Percentiles rank a stretch among this genome's conserved stretches.
Evolutionary conservation across 2,888 invertebrate species (phyloP).

Genomic region (Mylabris sibirica): DNA sequence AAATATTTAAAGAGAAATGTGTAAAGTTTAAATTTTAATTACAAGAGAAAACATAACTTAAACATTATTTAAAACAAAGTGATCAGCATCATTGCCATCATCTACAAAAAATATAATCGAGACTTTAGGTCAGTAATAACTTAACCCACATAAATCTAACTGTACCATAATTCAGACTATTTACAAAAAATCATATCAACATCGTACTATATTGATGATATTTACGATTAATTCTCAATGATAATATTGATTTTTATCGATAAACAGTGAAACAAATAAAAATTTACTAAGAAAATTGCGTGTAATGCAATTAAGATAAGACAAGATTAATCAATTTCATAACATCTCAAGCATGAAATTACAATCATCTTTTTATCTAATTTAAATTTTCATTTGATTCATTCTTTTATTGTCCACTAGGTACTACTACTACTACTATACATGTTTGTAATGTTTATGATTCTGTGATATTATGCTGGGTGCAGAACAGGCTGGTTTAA

Average conservation of each 20-base stretch:
- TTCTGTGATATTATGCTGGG: conserved; percentile 50
- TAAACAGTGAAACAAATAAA: no score
- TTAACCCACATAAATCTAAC: conserved; percentile 11
- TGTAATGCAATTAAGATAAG: no score
- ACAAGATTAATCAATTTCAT: not conserved
- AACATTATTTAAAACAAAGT: not conserved
- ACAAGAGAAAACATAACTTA: no score
- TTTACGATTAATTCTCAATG: no score
- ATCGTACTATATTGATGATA: no score
- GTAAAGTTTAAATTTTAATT: no score
- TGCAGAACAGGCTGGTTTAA: conserved; percentile 52
- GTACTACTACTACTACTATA: no score
- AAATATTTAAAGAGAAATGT: no score
- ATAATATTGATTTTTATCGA: no score
- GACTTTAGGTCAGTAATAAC: conserved; percentile 2
- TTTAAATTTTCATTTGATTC: not conserved
- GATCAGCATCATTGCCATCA: not conserved
- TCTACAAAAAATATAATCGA: not conserved
- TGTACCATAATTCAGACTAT: not conserved
- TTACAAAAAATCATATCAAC: not conserved
- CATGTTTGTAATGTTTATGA: not conserved
- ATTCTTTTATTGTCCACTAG: not conserved
- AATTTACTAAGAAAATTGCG: no score
- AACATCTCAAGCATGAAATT: not conserved
- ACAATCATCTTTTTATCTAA: not conserved